These are phyloP conservation scores for Lonchura striata DNA, from an alignment of 2,113 vertebrate genomes.

Conservation along the genomic window DNA sequence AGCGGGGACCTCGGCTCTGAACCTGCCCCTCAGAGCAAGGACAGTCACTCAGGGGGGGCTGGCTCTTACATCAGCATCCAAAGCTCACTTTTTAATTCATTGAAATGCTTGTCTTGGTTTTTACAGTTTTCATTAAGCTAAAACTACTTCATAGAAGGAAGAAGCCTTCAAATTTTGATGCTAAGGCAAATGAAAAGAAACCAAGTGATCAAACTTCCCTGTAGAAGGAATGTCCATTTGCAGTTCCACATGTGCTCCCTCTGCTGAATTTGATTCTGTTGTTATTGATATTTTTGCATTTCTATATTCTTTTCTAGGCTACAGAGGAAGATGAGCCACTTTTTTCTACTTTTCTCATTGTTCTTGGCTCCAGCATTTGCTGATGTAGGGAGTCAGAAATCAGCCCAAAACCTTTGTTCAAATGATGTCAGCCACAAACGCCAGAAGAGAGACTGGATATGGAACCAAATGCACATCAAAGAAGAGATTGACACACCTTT, in stretches of 20 bases:
- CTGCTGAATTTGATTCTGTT: not conserved
- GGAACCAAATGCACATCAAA: constrained; percentile 84
- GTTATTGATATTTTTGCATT: not conserved
- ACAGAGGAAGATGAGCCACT: constrained; percentile 37
- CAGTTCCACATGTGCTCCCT: not conserved
- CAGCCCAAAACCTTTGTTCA: not conserved
- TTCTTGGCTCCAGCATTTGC: not conserved
- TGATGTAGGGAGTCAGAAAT: not conserved
- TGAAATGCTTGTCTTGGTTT: not conserved
- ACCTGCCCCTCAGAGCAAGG: not conserved
- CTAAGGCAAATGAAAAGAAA: not conserved
- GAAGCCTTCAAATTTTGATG: not conserved
- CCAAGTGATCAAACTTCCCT: not conserved
- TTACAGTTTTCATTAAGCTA: not conserved
- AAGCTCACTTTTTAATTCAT: not conserved
- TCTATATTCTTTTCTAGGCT: not conserved
- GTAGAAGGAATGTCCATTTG: not conserved
- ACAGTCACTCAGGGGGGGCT: not conserved
- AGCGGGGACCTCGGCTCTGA: accelerated
- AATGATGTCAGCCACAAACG: constrained; percentile 41
- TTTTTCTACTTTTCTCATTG: constrained; percentile 22
- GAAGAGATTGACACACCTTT: constrained; percentile 74
- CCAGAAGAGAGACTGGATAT: constrained; percentile 87
- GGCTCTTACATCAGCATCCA: not conserved
- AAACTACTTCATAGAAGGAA: not conserved